Conservation (phyloP, 2,888 invertebrate species). For the Beris morrisii region DNA sequence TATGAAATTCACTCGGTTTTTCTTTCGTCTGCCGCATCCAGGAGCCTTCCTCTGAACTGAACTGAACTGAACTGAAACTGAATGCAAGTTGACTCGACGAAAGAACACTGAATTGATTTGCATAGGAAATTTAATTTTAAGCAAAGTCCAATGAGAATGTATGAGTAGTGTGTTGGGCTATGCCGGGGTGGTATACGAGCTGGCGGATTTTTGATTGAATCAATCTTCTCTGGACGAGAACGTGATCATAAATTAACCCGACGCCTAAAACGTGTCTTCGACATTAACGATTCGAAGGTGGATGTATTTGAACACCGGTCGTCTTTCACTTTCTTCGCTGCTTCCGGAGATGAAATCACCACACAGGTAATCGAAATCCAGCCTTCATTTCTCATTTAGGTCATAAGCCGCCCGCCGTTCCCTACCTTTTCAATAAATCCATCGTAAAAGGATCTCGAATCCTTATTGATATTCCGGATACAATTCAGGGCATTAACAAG, state of each 20-base stretch:
- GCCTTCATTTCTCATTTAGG: conserved; percentile 33
- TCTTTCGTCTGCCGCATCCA: too few species aligned
- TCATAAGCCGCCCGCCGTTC: conserved; percentile 19
- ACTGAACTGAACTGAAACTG: background rate
- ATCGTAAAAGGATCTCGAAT: conserved; percentile 28
- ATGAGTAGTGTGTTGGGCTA: too few species aligned
- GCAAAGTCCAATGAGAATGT: background rate
- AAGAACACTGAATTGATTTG: conserved; percentile 17
- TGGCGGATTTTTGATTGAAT: too few species aligned
- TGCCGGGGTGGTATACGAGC: too few species aligned
- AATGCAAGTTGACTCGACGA: background rate
- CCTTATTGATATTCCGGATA: conserved; percentile 38
- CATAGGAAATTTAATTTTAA: conserved; percentile 19
- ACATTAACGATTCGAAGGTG: conserved; percentile 5
- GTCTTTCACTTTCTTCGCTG: conserved; percentile 25
- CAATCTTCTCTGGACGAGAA: too few species aligned
- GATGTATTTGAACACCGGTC: conserved; percentile 5
- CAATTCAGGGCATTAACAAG: conserved; percentile 39
- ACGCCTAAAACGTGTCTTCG: too few species aligned
- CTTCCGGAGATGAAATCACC: conserved; percentile 31
- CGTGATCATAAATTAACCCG: too few species aligned
- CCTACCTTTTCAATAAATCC: conserved; percentile 38
- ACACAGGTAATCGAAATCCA: conserved; percentile 33
- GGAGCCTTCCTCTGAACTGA: too few species aligned
- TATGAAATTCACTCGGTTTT: background rate